Conservation (phyloP, 2,888 invertebrate species). For the Periphyllus acericola region DNA sequence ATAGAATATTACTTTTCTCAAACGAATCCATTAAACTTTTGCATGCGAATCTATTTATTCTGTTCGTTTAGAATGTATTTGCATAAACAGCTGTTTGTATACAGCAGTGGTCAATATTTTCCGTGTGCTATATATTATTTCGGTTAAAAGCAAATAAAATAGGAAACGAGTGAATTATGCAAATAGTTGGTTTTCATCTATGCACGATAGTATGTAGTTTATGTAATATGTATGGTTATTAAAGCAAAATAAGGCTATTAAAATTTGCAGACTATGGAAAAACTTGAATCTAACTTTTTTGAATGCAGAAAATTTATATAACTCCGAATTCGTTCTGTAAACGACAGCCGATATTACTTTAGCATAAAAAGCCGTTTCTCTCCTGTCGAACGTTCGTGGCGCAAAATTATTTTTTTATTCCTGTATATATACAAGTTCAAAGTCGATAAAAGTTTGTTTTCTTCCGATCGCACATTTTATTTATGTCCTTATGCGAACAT, state of each 20-base stretch:
- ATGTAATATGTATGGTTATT: constrained; percentile 17
- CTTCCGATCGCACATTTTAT: constrained; percentile 40
- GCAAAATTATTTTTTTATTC: constrained; percentile 31
- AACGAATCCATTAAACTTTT: too few species aligned
- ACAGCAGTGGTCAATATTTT: too few species aligned
- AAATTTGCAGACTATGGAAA: constrained; percentile 32
- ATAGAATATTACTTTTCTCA: too few species aligned
- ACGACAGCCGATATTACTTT: constrained; percentile 57
- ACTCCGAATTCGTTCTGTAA: constrained; percentile 44
- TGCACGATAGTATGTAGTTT: too few species aligned
- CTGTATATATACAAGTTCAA: constrained; percentile 10
- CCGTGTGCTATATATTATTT: too few species aligned
- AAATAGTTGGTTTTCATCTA: too few species aligned
- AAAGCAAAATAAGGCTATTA: constrained; percentile 34
- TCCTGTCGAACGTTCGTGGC: constrained; percentile 20
- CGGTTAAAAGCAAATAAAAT: too few species aligned
- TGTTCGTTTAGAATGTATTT: too few species aligned
- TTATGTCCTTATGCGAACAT: constrained; percentile 12
- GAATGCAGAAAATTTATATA: constrained; percentile 25
- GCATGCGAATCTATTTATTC: too few species aligned
- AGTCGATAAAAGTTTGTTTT: constrained; percentile 60
- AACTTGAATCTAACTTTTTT: constrained; percentile 31
- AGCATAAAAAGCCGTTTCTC: constrained; percentile 48
- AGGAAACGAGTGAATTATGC: too few species aligned
- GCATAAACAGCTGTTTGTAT: too few species aligned